phyloP scores from a whole-genome alignment of 2,797 vertebrate species.

The Chanos chanos region DNA sequence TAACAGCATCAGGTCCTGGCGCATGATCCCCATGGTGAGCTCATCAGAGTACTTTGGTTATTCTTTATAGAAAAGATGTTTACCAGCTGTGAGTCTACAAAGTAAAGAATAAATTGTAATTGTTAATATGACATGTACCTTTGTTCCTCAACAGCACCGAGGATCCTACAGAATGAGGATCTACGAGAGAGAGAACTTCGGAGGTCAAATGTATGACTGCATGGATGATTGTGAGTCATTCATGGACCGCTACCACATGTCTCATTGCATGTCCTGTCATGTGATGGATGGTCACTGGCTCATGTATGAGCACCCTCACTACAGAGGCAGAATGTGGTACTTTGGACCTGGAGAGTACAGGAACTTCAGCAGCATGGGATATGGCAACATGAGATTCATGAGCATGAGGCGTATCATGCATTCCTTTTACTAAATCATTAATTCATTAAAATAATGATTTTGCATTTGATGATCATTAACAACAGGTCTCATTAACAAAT shows the following conservation, averaged over 20 bases:
- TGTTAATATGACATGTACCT: no score
- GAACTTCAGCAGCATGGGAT: constrained; percentile 20
- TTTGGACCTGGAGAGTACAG: constrained; percentile 33
- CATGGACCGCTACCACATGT: constrained; percentile 17
- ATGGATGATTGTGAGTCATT: constrained; percentile 27
- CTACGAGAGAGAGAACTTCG: constrained; percentile 30
- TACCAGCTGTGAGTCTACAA: no score
- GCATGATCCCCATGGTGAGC: constrained; percentile 20
- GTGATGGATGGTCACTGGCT: constrained; percentile 19
- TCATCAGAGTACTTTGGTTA: no score
- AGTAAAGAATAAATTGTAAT: no score
- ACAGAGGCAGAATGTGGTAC: constrained; percentile 29
- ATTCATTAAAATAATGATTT: no score
- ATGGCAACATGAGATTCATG: constrained; percentile 28
- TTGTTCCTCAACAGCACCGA: no score
- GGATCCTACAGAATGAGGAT: constrained; percentile 33
- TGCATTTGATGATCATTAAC: no score
- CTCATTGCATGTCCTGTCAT: constrained; percentile 15
- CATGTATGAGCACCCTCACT: constrained; percentile 20
- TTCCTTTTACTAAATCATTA: constrained; percentile 24
- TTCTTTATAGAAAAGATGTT: no score
- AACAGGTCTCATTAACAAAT: no score
- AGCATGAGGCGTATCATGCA: constrained; percentile 32
- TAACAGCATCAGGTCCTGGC: constrained; percentile 28
- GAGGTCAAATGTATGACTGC: constrained; percentile 22